Evolutionary conservation across 2,113 vertebrate species (phyloP).

Genomic region (Thunnus thynnus): DNA sequence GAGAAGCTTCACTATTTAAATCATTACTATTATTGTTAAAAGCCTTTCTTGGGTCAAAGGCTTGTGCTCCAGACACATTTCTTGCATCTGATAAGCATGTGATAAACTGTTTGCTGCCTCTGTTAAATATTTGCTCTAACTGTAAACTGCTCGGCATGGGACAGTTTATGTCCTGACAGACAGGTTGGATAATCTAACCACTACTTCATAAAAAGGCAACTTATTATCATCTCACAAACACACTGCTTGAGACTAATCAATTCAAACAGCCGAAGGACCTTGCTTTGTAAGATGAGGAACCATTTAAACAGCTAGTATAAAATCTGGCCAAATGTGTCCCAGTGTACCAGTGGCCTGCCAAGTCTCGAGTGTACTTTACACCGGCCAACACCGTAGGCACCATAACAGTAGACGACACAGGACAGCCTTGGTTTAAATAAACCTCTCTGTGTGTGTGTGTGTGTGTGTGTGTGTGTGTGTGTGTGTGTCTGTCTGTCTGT

Average conservation of each 20-base stretch:
- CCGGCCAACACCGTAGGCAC: constrained; percentile 35
- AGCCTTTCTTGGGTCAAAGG: neutral
- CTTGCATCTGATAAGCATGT: neutral
- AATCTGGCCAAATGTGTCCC: constrained; percentile 12
- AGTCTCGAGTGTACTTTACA: constrained; percentile 17
- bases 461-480: neutral
- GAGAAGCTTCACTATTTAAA: neutral
- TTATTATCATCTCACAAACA: constrained; percentile 25
- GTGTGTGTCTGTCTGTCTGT: neutral
- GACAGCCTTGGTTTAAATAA: constrained; percentile 30
- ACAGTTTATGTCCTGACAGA: constrained; percentile 20
- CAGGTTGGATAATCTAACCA: constrained; percentile 12
- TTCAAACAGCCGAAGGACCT: constrained; percentile 46
- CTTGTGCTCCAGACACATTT: neutral
- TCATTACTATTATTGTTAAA: neutral
- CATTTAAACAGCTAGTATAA: constrained; percentile 25
- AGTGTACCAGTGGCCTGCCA: constrained; percentile 20
- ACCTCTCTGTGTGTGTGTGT: neutral
- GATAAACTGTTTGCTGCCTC: neutral
- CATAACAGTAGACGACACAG: constrained; percentile 1
- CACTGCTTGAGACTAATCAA: constrained; percentile 31
- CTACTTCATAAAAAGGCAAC: constrained; percentile 11
- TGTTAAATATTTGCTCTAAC: constrained; percentile 1
- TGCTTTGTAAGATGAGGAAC: constrained; percentile 33
- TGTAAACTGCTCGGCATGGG: neutral